Percentiles rank a stretch among this genome's conserved stretches.
These are phyloP conservation scores for Drosophila parvula DNA, from an alignment of 1,140 invertebrate genomes.

Conservation along the genomic window DNA sequence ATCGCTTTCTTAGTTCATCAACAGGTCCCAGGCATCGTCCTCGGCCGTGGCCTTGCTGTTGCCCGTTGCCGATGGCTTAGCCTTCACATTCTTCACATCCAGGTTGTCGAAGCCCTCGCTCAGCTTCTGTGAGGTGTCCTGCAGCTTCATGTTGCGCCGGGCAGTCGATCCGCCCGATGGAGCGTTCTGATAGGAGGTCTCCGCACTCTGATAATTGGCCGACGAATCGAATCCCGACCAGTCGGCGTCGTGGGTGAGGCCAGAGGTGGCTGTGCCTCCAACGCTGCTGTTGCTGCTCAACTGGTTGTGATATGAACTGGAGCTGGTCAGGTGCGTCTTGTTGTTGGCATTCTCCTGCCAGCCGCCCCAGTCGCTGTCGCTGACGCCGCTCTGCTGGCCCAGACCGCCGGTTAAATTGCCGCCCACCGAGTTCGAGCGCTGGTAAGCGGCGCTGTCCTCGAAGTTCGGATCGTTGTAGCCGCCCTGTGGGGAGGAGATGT, in stretches of 20 bases:
- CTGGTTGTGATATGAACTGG: constrained; percentile 76
- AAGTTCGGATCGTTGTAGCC: constrained; percentile 75
- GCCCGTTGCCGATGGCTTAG: constrained; percentile 57
- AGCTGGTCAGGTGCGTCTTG: constrained; percentile 72
- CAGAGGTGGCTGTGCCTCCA: constrained; percentile 21
- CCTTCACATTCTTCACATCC: constrained; percentile 84
- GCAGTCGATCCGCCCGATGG: constrained; percentile 62
- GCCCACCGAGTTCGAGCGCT: constrained; percentile 79
- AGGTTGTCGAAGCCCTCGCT: constrained; percentile 85
- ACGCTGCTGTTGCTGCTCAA: constrained; percentile 45
- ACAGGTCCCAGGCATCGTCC: constrained; percentile 86
- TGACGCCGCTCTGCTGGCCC: constrained; percentile 69
- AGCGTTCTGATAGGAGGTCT: constrained; percentile 77
- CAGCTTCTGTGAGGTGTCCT: constrained; percentile 71
- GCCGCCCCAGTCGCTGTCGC: constrained; percentile 78
- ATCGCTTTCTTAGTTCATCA: constrained; percentile 84
- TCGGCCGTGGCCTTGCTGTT: constrained; percentile 84
- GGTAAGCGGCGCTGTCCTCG: constrained; percentile 70
- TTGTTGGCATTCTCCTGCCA: constrained; percentile 74
- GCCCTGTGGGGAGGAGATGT: constrained; percentile 83
- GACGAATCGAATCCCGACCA: constrained; percentile 71
- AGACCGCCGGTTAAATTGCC: constrained; percentile 66
- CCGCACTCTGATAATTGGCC: constrained; percentile 66
- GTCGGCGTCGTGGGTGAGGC: constrained; percentile 64
- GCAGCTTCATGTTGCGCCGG: constrained; percentile 68